These are phyloP conservation scores for Temnothorax curvispinosus DNA, from an alignment of 1,140 invertebrate species.

Conservation along the genomic window DNA sequence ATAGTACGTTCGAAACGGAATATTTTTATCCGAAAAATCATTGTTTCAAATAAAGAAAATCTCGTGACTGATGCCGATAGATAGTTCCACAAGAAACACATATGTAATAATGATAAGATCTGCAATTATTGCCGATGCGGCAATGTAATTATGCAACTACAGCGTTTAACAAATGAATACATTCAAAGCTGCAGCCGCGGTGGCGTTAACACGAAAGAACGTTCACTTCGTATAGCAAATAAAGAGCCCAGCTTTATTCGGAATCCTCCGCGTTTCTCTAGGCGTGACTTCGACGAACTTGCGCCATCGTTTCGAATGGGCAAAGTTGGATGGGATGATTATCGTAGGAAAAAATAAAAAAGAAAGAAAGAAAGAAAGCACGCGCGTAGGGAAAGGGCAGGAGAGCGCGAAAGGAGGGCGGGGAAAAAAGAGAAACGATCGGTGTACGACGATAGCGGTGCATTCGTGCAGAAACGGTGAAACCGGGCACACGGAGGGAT, in stretches of 20 bases:
- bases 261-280: constrained; percentile 61
- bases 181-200: neutral
- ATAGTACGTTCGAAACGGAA: neutral
- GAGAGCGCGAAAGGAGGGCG: constrained; percentile 14
- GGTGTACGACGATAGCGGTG: constrained; percentile 45
- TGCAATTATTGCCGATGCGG: neutral
- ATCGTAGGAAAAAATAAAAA: constrained; percentile 63
- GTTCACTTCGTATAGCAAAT: neutral
- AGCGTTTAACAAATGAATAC: constrained; percentile 17
- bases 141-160: constrained; percentile 9
- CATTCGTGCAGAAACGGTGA: constrained; percentile 56
- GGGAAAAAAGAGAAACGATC: constrained; percentile 41
- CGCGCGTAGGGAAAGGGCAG: neutral
- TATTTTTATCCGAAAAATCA: neutral
- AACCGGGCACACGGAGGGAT: neutral
- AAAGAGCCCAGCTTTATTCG: constrained; percentile 34
- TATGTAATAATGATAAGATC: constrained; percentile 4
- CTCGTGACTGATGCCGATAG: neutral
- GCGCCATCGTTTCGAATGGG: constrained; percentile 66
- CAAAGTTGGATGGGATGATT: constrained; percentile 72
- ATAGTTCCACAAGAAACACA: neutral
- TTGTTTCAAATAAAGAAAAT: neutral
- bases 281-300: constrained; percentile 60
- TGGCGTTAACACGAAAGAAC: constrained; percentile 7
- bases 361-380: neutral